These are phyloP conservation scores for Heteronetta atricapilla DNA, from an alignment of 2,113 vertebrate genomes.

Conservation along the genomic window DNA sequence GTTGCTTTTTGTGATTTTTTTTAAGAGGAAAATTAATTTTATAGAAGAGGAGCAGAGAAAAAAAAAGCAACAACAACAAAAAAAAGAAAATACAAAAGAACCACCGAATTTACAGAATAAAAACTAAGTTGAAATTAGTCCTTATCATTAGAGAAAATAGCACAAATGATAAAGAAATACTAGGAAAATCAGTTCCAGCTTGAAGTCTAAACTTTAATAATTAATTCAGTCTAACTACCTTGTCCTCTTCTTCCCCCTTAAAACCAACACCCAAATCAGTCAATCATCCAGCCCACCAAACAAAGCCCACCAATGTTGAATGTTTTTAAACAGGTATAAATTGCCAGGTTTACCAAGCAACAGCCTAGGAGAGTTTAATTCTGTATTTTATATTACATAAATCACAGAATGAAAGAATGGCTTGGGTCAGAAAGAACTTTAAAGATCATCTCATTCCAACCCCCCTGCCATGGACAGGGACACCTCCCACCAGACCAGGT, in stretches of 20 bases:
- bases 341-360: neutral
- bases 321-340: neutral
- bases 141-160: neutral
- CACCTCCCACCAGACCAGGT: too few relatives aligned
- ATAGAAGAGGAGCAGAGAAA: neutral
- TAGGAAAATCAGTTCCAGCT: neutral
- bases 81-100: neutral
- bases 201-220: neutral
- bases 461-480: too few relatives aligned
- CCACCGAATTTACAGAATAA: neutral
- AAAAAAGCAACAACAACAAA: neutral
- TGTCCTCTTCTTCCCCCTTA: neutral
- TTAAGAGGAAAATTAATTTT: neutral
- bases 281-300: neutral
- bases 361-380: neutral
- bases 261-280: neutral
- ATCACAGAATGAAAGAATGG: too few relatives aligned
- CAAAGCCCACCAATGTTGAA: neutral
- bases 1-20: neutral
- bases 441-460: too few relatives aligned
- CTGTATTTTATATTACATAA: fast-evolving
- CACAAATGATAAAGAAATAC: neutral
- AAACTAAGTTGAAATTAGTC: neutral
- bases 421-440: too few relatives aligned
- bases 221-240: neutral